These are phyloP conservation scores for Noctua janthe DNA, from an alignment of 2,888 invertebrate species.

Conservation along the genomic window DNA sequence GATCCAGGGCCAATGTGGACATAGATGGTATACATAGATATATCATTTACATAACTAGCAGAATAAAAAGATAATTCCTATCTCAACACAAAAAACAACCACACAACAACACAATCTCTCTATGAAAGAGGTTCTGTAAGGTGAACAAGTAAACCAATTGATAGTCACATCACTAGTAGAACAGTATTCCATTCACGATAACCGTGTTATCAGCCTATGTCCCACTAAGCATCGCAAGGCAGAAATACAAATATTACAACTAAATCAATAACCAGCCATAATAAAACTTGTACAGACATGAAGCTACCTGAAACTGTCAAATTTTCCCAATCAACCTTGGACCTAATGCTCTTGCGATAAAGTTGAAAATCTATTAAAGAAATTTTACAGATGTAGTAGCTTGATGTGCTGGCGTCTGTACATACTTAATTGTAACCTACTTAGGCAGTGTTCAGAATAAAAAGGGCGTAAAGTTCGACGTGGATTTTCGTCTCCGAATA, in stretches of 20 bases:
- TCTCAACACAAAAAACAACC: not conserved
- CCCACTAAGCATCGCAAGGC: not conserved
- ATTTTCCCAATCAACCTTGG: too few relatives aligned
- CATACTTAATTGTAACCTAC: not conserved
- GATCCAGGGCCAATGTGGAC: too few relatives aligned
- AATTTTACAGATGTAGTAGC: too few relatives aligned
- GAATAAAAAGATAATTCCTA: not conserved
- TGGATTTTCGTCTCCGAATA: not conserved
- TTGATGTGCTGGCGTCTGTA: not conserved
- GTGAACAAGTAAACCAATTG: constrained; percentile 26
- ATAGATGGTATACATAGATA: not conserved
- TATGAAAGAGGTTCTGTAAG: constrained; percentile 38
- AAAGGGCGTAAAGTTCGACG: not conserved
- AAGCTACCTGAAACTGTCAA: too few relatives aligned
- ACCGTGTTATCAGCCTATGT: constrained; percentile 35
- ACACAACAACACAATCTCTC: constrained; percentile 1
- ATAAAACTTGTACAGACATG: not conserved
- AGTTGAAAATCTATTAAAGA: too few relatives aligned
- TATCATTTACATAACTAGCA: not conserved
- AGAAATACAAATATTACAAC: not conserved
- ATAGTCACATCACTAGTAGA: not conserved
- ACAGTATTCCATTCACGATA: constrained; percentile 29
- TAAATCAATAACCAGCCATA: not conserved
- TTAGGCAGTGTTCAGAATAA: not conserved
- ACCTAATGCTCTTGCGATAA: too few relatives aligned